A percentile compares a stretch with the other conserved stretches of the same genome.
These are phyloP conservation scores for Pseudobourletiella spinata DNA, from an alignment of 1,140 invertebrate species.

Conservation along the genomic window DNA sequence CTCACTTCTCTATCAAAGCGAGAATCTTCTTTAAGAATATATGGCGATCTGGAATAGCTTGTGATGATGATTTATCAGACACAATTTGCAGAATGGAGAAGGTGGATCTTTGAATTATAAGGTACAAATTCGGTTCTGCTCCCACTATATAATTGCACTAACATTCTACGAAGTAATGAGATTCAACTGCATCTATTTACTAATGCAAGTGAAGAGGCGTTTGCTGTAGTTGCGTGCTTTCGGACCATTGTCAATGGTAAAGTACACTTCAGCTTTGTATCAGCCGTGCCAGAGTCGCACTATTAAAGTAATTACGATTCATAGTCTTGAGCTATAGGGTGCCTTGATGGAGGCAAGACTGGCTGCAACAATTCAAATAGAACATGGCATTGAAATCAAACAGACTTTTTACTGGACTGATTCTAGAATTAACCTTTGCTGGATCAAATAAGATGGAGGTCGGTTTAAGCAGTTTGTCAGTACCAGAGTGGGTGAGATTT, in stretches of 20 bases:
- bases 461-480: conserved; percentile 22
- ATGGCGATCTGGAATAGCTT: conserved; percentile 11
- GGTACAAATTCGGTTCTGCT: neutral
- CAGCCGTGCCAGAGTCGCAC: conserved; percentile 22
- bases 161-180: neutral
- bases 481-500: conserved; percentile 29
- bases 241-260: neutral
- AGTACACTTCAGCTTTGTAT: neutral
- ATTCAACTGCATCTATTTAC: conserved; percentile 24
- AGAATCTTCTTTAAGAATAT: conserved; percentile 26
- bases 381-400: conserved; percentile 12
- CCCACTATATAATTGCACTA: neutral
- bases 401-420: conserved; percentile 14
- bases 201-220: conserved; percentile 20
- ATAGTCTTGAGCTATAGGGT: conserved; percentile 41
- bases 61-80: conserved; percentile 6
- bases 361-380: conserved; percentile 9
- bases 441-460: conserved; percentile 7
- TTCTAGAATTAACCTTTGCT: conserved; percentile 17
- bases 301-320: conserved; percentile 30
- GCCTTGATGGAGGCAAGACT: conserved; percentile 39
- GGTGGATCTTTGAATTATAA: conserved; percentile 5
- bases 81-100: neutral
- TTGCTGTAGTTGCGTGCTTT: conserved; percentile 13
- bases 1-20: conserved; percentile 10